Conservation (phyloP, 2,113 vertebrate species). For the Ictalurus furcatus region DNA sequence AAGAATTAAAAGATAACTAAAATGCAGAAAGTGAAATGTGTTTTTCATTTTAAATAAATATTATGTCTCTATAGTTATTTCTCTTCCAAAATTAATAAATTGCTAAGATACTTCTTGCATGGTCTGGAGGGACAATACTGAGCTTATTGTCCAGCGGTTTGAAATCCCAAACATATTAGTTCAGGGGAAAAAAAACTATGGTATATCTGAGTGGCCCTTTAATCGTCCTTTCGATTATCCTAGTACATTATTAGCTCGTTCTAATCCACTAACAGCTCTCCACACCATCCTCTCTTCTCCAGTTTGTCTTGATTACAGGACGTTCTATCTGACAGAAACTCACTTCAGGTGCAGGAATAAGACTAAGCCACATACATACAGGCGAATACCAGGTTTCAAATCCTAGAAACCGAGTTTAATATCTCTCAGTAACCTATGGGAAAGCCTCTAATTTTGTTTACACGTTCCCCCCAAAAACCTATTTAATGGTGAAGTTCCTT, state of each 20-base stretch:
- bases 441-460: background rate
- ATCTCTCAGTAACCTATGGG: conserved; percentile 22
- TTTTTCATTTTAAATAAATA: background rate
- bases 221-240: conserved; percentile 52
- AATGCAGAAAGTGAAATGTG: background rate
- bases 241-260: conserved; percentile 60
- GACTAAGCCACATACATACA: conserved; percentile 26
- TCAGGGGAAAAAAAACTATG: background rate
- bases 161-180: conserved; percentile 40
- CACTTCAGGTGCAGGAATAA: conserved; percentile 29
- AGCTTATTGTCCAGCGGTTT: conserved; percentile 19
- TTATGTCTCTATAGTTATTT: background rate
- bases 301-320: conserved; percentile 50
- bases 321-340: conserved; percentile 47
- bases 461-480: background rate
- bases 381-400: conserved; percentile 30
- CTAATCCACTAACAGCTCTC: conserved; percentile 68
- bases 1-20: conserved; percentile 35
- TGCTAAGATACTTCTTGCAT: background rate
- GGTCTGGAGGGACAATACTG: background rate
- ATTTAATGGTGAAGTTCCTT: background rate
- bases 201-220: conserved; percentile 19
- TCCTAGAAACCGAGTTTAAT: conserved; percentile 30
- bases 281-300: conserved; percentile 55
- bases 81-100: background rate